A percentile compares a stretch with the other conserved stretches of the same genome.
phyloP scores from a whole-genome alignment of 2,888 invertebrate species.

The Nineta flava region DNA sequence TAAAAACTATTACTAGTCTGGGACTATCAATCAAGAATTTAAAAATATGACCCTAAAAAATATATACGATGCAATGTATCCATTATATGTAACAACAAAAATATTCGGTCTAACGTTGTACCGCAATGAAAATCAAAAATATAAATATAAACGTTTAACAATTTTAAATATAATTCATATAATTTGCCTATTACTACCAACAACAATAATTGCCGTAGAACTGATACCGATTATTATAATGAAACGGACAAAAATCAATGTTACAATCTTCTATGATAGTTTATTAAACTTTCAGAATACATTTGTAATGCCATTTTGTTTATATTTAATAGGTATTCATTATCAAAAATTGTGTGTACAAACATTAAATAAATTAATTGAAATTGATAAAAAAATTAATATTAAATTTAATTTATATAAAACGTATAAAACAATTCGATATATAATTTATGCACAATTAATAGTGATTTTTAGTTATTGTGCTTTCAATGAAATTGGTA shows the following conservation, averaged over 20 bases:
- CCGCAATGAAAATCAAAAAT: not conserved
- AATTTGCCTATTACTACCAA: not conserved
- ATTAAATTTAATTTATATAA: not conserved
- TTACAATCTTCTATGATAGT: not conserved
- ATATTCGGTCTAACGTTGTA: not conserved
- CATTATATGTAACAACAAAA: not conserved
- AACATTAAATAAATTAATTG: not conserved
- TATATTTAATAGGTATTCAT: not conserved
- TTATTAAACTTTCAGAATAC: not conserved
- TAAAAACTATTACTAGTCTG: too few relatives aligned
- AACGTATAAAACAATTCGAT: not conserved
- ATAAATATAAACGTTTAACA: not conserved
- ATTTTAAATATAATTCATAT: not conserved
- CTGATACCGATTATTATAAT: not conserved
- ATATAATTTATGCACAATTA: not conserved
- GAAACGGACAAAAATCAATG: not conserved
- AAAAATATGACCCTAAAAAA: not conserved
- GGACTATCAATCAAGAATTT: too few relatives aligned
- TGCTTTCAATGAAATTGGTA: not conserved
- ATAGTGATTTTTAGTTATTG: not conserved
- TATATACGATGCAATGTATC: not conserved
- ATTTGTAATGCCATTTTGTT: not conserved
- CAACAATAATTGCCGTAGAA: not conserved
- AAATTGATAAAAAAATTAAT: not conserved
- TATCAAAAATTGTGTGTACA: not conserved